Conservation (phyloP, 2,797 vertebrate species). For the Gobionotothen gibberifrons region DNA sequence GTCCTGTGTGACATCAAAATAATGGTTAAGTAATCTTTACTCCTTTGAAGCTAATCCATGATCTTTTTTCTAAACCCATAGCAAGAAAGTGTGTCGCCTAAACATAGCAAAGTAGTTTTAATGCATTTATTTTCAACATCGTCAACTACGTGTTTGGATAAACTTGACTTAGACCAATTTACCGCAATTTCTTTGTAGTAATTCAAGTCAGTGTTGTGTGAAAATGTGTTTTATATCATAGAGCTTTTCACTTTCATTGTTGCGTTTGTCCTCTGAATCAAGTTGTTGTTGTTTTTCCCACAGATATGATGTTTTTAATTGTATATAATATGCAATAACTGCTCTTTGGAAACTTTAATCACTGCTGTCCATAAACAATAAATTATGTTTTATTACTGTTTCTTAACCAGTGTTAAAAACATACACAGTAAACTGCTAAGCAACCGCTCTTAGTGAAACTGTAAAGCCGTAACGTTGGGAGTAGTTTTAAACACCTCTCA, state of each 20-base stretch:
- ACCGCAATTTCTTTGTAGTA: too few species aligned
- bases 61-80: too few species aligned
- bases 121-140: too few species aligned
- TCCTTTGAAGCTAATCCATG: too few species aligned
- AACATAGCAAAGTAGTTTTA: too few species aligned
- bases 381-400: slow-evolving; percentile 55
- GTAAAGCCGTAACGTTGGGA: slow-evolving; percentile 33
- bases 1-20: too few species aligned
- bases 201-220: neutral
- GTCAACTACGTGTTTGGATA: too few species aligned
- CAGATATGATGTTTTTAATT: slow-evolving; percentile 53
- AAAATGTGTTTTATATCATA: slow-evolving; percentile 2
- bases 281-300: slow-evolving; percentile 10
- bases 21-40: too few species aligned
- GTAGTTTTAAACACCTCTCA: slow-evolving; percentile 37
- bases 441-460: slow-evolving; percentile 26
- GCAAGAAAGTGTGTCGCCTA: too few species aligned
- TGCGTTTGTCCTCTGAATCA: neutral
- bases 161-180: too few species aligned
- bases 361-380: slow-evolving; percentile 32
- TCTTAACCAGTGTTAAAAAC: slow-evolving; percentile 24
- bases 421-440: slow-evolving; percentile 44
- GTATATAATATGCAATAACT: slow-evolving; percentile 35
- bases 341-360: slow-evolving; percentile 53
- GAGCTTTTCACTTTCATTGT: neutral